Evolutionary conservation across 2,797 vertebrate species (phyloP), one percentile per base, ranked within the genome.

Genomic region (Sebastes elongatus): DNA sequence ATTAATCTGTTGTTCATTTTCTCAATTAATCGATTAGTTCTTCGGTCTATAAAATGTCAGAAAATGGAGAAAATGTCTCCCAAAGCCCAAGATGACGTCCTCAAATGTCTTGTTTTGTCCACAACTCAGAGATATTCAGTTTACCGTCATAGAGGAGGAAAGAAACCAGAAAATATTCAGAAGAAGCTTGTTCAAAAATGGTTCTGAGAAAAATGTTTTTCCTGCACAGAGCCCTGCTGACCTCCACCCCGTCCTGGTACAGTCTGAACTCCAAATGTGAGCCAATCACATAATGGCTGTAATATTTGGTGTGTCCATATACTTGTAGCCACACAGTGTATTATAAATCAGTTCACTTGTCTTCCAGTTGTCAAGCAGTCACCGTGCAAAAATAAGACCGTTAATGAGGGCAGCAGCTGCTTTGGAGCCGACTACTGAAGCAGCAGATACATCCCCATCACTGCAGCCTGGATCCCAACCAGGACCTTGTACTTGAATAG

Each of bases 401-500:
- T 53, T 71, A 75, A 75, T 53, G 28, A 75, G 52, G 57, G 33
- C 46, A 74, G 79, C 81, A 30, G 56, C 42, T 16, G 42, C 67
- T 76, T 68, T 60, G 30, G 49, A 74, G 76, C 60, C 27, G 72
- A 81, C 62, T 27, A 82, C 38, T 82, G 78, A 86, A 81, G 75
- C 81, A 71, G 53, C 76, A 75, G 66, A 71, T 33, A 55, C 57
- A 33, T 61, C 62, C 66, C 62, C 66, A 63, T 83, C 77, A 73
- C 66, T 27, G 70, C 66, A 53, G 75, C 75, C 49, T 10, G 7
- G 33, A 59, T 83, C 91, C 80, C 90, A 79, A 86, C 61, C 60
- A 69, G 71, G 81, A 77, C 69, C 64, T 71, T 80, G 30, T 70
- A 72, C 68, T 74, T 85, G 83, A 90, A 86, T 72, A 89, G 84